A percentile compares a stretch with the other conserved stretches of the same genome.
These are phyloP conservation scores for Strigamia maritima DNA, from an alignment of 2,888 invertebrate species.

Conservation along the genomic window DNA sequence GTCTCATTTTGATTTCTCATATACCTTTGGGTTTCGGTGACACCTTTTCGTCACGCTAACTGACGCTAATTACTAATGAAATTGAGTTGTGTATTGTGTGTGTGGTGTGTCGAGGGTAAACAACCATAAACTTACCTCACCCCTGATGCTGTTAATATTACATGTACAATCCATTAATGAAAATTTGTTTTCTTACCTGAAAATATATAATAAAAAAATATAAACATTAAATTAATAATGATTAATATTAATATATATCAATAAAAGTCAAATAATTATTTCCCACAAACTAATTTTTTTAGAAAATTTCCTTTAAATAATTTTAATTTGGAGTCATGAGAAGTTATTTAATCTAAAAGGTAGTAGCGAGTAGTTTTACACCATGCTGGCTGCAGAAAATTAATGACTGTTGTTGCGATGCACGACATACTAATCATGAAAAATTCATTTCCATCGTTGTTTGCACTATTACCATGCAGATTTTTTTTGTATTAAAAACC, in stretches of 20 bases:
- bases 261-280: neutral
- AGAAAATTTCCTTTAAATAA: neutral
- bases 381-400: neutral
- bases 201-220: constrained; percentile 15
- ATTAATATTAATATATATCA: neutral
- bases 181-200: constrained; percentile 25
- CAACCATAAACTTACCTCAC: constrained; percentile 13
- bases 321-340: constrained; percentile 2
- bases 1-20: constrained; percentile 1
- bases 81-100: constrained; percentile 7
- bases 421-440: constrained; percentile 19
- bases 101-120: neutral
- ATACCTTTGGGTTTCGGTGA: neutral
- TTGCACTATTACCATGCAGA: neutral
- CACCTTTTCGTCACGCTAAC: constrained; percentile 15
- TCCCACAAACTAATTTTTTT: neutral
- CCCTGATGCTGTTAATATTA: neutral
- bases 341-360: neutral
- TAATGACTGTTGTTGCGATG: neutral
- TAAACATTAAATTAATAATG: neutral
- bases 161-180: constrained; percentile 4
- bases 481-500: constrained; percentile 1
- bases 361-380: neutral
- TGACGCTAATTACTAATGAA: constrained; percentile 22
- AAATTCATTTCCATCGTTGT: neutral